Conservation (phyloP, 1,140 invertebrate genomes). For the Brevipalpus yothersi region DNA sequence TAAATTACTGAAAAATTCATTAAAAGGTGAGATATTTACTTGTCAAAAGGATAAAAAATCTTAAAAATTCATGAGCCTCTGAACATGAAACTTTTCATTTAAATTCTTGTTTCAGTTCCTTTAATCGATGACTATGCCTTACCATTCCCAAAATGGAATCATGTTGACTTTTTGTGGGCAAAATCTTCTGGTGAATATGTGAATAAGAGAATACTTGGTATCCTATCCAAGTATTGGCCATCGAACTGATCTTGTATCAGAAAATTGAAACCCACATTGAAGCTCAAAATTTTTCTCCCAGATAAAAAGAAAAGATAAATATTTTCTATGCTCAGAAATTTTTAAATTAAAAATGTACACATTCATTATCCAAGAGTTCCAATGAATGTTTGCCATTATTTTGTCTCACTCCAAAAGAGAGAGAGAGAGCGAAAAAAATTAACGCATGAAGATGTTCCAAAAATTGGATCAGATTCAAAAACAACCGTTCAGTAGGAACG, state of each 20-base stretch:
- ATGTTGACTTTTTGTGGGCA: slow-evolving; percentile 14
- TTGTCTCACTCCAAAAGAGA: no score
- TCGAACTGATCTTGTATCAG: not conserved
- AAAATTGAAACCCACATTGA: no score
- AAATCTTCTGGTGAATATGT: slow-evolving; percentile 11
- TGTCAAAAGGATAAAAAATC: not conserved
- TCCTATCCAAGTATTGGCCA: not conserved
- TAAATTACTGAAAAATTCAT: not conserved
- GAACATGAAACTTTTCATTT: not conserved
- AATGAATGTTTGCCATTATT: no score
- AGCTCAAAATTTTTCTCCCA: no score
- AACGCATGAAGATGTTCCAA: no score
- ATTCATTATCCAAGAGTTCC: no score
- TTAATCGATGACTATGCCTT: slow-evolving; percentile 2
- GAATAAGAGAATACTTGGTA: slow-evolving; percentile 3
- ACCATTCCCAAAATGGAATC: slow-evolving; percentile 8
- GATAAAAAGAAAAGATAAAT: no score
- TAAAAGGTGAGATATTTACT: not conserved
- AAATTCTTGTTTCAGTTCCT: slow-evolving; percentile 3
- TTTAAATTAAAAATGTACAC: no score
- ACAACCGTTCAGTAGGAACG: no score
- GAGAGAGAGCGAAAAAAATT: no score
- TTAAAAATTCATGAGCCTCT: not conserved
- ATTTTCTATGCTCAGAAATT: no score
- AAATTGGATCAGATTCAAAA: no score